Percentiles rank a stretch among this genome's conserved stretches.
Conservation (phyloP, 2,113 vertebrate species). For the Corythornis madagascariensis region DNA sequence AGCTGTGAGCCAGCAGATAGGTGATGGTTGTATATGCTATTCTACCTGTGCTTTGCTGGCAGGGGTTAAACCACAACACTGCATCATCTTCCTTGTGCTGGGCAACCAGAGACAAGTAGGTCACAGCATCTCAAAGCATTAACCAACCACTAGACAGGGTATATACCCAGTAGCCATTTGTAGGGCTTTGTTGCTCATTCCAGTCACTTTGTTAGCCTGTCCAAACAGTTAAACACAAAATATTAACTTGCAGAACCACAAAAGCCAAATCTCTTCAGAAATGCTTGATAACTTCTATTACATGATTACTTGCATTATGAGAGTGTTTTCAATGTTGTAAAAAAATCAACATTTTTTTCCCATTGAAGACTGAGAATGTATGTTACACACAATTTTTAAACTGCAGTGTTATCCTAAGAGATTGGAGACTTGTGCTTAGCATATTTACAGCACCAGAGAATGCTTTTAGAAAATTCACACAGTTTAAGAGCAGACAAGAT, state of each 20-base stretch:
- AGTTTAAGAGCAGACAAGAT: neutral
- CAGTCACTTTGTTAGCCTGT: neutral
- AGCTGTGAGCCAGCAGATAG: neutral
- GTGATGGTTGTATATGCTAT: neutral
- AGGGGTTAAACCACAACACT: neutral
- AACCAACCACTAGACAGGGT: too few relatives aligned
- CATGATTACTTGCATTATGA: neutral
- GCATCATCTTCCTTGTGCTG: neutral
- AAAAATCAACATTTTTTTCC: neutral
- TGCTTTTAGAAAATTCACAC: neutral
- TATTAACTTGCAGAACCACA: neutral
- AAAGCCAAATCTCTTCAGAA: neutral
- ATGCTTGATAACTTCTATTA: neutral
- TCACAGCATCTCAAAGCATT: neutral
- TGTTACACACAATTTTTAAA: neutral
- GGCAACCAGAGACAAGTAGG: neutral
- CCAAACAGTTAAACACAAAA: neutral
- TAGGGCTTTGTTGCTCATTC: neutral
- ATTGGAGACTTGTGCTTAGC: neutral
- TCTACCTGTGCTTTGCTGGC: neutral
- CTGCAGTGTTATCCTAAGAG: neutral
- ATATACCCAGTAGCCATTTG: accelerated
- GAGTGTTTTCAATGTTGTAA: neutral
- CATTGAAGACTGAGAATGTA: neutral
- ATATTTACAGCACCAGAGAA: neutral